A percentile compares a stretch with the other conserved stretches of the same genome.
These are phyloP conservation scores for Melipona beecheii DNA, from an alignment of 2,888 invertebrate species.

Conservation along the genomic window DNA sequence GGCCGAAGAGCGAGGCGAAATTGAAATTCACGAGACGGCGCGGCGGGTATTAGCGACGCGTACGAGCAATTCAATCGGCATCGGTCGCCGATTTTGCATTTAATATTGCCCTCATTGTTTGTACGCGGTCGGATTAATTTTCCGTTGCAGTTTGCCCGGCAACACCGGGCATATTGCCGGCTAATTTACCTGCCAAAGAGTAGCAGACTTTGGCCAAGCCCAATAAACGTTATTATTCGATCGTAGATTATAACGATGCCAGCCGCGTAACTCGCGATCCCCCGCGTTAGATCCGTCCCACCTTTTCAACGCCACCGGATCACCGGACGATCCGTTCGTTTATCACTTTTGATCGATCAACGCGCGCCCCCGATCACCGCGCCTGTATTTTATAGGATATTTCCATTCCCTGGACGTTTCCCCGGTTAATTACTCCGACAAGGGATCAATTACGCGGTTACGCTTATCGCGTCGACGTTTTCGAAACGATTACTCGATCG, in stretches of 20 bases:
- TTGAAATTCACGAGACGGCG: conserved; percentile 35
- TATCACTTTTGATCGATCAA: conserved; percentile 5
- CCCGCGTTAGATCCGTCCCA: background rate
- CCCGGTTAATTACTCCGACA: conserved; percentile 6
- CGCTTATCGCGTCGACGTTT: background rate
- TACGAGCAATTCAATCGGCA: conserved; percentile 57
- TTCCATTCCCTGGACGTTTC: background rate
- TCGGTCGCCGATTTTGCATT: conserved; percentile 58
- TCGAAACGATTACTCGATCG: conserved; percentile 29
- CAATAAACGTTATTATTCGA: conserved; percentile 50
- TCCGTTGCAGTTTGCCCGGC: conserved; percentile 58
- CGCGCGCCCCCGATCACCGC: background rate
- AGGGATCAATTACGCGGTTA: conserved; percentile 19
- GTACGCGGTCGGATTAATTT: conserved; percentile 65
- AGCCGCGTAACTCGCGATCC: conserved; percentile 23
- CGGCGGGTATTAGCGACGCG: conserved; percentile 28
- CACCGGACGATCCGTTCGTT: conserved; percentile 13
- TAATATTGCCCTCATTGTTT: conserved; percentile 60
- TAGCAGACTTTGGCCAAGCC: conserved; percentile 43
- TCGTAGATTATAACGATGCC: conserved; percentile 30
- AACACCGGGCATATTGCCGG: conserved; percentile 58
- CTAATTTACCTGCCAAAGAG: conserved; percentile 65
- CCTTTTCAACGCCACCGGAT: background rate
- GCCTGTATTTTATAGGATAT: background rate
- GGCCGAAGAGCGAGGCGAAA: conserved; percentile 22